Percentiles rank a stretch among this genome's conserved stretches.
Evolutionary conservation across 2,797 vertebrate genomes (phyloP).

Genomic region (Danio choprae): DNA sequence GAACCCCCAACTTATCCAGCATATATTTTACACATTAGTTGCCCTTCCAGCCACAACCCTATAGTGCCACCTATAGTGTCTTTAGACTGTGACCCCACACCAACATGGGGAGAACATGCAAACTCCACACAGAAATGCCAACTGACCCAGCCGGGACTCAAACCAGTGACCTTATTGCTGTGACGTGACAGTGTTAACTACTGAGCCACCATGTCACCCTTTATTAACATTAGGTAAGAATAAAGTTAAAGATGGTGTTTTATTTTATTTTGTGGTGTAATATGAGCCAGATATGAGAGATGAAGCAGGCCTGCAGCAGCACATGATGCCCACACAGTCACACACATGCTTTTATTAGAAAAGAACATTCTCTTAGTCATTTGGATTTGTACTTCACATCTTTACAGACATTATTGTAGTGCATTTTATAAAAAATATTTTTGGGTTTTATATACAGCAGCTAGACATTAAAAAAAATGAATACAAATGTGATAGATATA

Average conservation of each 20-base stretch:
- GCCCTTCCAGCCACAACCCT: no score
- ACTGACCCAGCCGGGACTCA: no score
- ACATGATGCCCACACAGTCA: no score
- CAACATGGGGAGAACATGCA: no score
- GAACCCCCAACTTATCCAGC: no score
- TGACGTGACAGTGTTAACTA: no score
- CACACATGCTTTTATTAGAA: conserved; percentile 17
- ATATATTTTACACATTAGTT: no score
- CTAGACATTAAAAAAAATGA: background rate
- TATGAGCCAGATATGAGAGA: background rate
- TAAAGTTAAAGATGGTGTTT: background rate
- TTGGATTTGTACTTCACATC: background rate
- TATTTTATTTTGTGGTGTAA: background rate
- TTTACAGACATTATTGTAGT: background rate
- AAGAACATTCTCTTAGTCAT: background rate
- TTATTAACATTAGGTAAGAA: background rate
- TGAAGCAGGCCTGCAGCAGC: background rate
- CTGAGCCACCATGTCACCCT: no score
- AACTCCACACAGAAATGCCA: no score
- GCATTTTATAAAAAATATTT: background rate
- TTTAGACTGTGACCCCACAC: no score
- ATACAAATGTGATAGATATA: conserved; percentile 1
- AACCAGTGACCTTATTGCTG: no score
- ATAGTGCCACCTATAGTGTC: no score
- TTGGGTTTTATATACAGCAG: background rate